Conservation (phyloP, 2,888 invertebrate genomes). For the Nomada ferruginata region DNA sequence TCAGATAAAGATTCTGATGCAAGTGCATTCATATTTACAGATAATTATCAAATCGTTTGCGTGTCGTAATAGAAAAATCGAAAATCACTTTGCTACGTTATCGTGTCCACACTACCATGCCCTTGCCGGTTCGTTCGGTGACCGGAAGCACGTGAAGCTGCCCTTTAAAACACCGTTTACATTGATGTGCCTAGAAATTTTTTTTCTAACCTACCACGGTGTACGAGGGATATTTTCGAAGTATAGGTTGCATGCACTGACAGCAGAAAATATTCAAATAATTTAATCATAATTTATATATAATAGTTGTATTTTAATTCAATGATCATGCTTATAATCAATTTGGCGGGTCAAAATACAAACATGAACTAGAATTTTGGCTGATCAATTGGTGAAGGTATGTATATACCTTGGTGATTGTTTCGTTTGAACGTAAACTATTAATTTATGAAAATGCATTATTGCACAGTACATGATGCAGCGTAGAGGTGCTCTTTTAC, state of each 20-base stretch:
- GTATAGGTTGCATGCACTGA: not conserved
- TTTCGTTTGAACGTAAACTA: too few relatives aligned
- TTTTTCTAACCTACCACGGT: not conserved
- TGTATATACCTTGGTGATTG: too few relatives aligned
- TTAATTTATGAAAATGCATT: too few relatives aligned
- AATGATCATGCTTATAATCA: too few relatives aligned
- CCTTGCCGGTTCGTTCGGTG: slow-evolving; percentile 39
- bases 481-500: not conserved
- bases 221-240: not conserved
- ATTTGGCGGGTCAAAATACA: too few relatives aligned
- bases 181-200: not conserved
- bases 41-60: slow-evolving; percentile 13
- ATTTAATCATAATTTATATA: too few relatives aligned
- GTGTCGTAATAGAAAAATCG: slow-evolving; percentile 1
- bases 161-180: slow-evolving; percentile 23
- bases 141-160: slow-evolving; percentile 66
- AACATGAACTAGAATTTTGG: too few relatives aligned
- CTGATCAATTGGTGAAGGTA: too few relatives aligned
- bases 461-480: too few relatives aligned
- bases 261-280: not conserved
- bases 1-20: slow-evolving; percentile 87
- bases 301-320: too few relatives aligned
- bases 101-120: slow-evolving; percentile 8
- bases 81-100: slow-evolving; percentile 31
- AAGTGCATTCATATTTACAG: slow-evolving; percentile 86